Evolutionary conservation across 2,113 vertebrate species (phyloP), one percentile per base, ranked within the genome.

Genomic region (Calidris pygmaea): DNA sequence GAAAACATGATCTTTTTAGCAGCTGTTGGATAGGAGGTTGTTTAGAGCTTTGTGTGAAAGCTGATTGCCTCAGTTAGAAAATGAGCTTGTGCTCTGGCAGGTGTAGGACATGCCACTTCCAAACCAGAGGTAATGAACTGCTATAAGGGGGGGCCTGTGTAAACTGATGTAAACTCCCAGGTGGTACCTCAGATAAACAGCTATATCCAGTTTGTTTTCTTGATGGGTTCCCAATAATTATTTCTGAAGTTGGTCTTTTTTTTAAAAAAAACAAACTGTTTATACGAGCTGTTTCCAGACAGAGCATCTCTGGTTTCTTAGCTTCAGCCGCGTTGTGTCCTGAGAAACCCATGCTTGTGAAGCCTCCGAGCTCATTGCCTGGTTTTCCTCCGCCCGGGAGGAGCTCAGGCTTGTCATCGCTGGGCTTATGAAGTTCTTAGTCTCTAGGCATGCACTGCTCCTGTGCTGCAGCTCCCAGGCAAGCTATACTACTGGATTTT

Each of bases 81-180:
- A 62, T 32, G 60, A 75, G 34, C 35, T 53, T 47, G 34, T 81
- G 32, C 91, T 93, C 89, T 85, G 68, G 67, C 35, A 63, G 30
- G 20, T 39, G 56, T 47, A 43, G 75, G n/a, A 88, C 20, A 3
- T 30, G 32, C 41, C 7, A 0, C 39, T 94, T 93, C 59, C 73
- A 85, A 82, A 78, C 9, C 74, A 56, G 59, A 45, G 60, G 60
- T 81, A 89, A 32, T 60, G 60, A 88, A 45, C 62, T 83, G 7
- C 78, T 79, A 5, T 76, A 23, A 11, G 0, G 0, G n/a, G 48
- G 19, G 11, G 11, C n/a, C n/a, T 77, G 0, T 48, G 59, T 55
- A 37, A 66, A 35, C 30, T 45, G 10, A 6, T 70, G 62, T 68
- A 18, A 66, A 55, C 55, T 85, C 82, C 23, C 68, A 88, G 72